Percentiles rank a stretch among this genome's conserved stretches.
These are phyloP conservation scores for Caenorhabditis remanei DNA, from an alignment of 1,140 invertebrate genomes.

Conservation along the genomic window DNA sequence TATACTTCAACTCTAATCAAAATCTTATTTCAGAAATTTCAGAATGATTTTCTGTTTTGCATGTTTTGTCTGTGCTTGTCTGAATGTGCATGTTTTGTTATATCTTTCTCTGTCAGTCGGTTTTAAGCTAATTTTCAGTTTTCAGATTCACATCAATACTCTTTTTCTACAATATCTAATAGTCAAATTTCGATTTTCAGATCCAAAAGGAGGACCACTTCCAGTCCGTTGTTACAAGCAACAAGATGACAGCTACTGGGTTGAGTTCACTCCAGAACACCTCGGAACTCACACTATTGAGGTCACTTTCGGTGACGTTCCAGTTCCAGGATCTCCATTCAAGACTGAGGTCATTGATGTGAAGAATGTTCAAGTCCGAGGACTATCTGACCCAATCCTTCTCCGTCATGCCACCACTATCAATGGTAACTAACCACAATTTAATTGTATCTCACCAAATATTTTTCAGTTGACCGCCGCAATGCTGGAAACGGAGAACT, in stretches of 20 bases:
- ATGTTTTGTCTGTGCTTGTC: neutral
- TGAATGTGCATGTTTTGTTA: neutral
- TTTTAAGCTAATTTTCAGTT: neutral
- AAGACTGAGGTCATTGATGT: constrained; percentile 94
- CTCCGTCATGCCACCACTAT: constrained; percentile 79
- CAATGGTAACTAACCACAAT: constrained; percentile 73
- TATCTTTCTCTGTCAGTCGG: neutral
- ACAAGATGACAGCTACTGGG: constrained; percentile 90
- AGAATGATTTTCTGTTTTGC: neutral
- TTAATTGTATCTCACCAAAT: constrained; percentile 55
- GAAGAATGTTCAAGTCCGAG: constrained; percentile 81
- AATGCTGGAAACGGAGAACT: constrained; percentile 68
- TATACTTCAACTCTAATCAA: neutral
- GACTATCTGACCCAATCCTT: constrained; percentile 77
- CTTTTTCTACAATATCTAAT: neutral
- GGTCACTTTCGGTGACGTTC: constrained; percentile 90
- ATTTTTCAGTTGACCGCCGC: constrained; percentile 68
- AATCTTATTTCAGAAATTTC: constrained; percentile 43
- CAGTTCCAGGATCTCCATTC: constrained; percentile 93
- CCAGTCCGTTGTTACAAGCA: constrained; percentile 94
- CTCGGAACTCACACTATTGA: constrained; percentile 85
- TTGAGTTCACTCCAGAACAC: constrained; percentile 88
- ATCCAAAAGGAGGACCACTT: constrained; percentile 89
- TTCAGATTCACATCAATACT: neutral
- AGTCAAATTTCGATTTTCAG: constrained; percentile 71